Base-by-base conservation (phyloP, 2,113 vertebrate genomes). In the Halichoerus grypus region DNA sequence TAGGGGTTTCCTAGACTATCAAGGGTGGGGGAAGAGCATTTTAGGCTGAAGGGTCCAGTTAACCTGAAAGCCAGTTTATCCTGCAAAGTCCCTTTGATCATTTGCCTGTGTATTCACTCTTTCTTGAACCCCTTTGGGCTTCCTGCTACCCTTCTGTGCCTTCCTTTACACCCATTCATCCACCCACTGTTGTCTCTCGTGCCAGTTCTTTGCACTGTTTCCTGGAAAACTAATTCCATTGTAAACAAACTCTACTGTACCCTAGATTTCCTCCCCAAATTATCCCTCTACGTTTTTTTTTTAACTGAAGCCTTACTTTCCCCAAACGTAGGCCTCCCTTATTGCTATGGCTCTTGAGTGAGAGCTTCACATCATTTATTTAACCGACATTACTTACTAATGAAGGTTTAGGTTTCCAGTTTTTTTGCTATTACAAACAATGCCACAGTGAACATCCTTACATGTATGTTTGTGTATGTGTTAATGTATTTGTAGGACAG, bases 1-100 rank as follows among this genome's bases (percentile, higher is more conserved):
- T 74, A 76, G 74, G 51, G 55, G 26, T 97, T 82, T 88, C n/a
- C 10, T 92, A 55, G n/a, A 91, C 46, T 93, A 89, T 84, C 55
- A 82, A 67, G 81, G 28, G 33, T 42, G 33, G n/a, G 26, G 13
- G 63, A 82, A 74, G 63, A 28, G 26, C 59, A n/a, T 86, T 94
- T 96, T 79, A 77, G 22, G 19, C 4, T 24, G 28, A 92, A 53
- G 53, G 15, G 12, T 57, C n/a, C 21, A 71, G 77, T 74, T 94
- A 71, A 65, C 33, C 22, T 57, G 42, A 88, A 97, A 94, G 71
- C 67, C 42, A 83, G 36, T 77, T 94, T 79, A 88, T 57, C 79
- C 53, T 88, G 55, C 67, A 97, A 51, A 31, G 46, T 14, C 87
- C 81, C 71, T 92, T 84, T 83, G 33, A 19, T 55, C n/a, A 72